These are phyloP conservation scores for Drosophila sproati DNA, from an alignment of 1,140 invertebrate genomes.

Conservation along the genomic window DNA sequence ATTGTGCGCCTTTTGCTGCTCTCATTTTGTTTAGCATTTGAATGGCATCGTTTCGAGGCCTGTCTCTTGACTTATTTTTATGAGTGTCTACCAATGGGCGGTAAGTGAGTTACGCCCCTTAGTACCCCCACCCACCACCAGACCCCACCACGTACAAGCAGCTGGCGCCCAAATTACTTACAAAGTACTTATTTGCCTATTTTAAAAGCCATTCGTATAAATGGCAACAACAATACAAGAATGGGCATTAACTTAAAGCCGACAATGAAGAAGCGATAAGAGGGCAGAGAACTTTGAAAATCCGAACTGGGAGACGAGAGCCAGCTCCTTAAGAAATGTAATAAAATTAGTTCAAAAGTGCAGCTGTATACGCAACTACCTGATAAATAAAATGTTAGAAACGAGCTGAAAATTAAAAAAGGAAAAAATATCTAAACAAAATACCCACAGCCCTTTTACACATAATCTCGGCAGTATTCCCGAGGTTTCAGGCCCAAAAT, in stretches of 20 bases:
- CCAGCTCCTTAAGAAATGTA: constrained; percentile 53
- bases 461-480: constrained; percentile 42
- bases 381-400: constrained; percentile 54
- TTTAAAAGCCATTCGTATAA: constrained; percentile 71
- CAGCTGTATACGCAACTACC: constrained; percentile 80
- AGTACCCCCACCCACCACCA: not conserved
- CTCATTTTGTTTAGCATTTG: constrained; percentile 60
- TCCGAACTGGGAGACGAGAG: not conserved
- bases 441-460: constrained; percentile 30
- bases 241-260: constrained; percentile 7
- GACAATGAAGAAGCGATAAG: constrained; percentile 13
- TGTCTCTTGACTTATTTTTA: constrained; percentile 75
- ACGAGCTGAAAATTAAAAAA: not conserved
- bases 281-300: not conserved
- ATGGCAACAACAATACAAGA: constrained; percentile 42
- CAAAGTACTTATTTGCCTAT: constrained; percentile 81
- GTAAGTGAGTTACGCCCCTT: constrained; percentile 9
- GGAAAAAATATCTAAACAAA: not conserved
- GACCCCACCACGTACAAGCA: constrained; percentile 4
- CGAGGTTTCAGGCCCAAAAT: constrained; percentile 3
- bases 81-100: constrained; percentile 54
- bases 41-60: constrained; percentile 68
- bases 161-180: constrained; percentile 71
- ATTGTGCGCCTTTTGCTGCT: constrained; percentile 41
- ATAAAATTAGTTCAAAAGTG: constrained; percentile 70